Conservation (phyloP, 2,797 vertebrate genomes). For the Acridotheres tristis region DNA sequence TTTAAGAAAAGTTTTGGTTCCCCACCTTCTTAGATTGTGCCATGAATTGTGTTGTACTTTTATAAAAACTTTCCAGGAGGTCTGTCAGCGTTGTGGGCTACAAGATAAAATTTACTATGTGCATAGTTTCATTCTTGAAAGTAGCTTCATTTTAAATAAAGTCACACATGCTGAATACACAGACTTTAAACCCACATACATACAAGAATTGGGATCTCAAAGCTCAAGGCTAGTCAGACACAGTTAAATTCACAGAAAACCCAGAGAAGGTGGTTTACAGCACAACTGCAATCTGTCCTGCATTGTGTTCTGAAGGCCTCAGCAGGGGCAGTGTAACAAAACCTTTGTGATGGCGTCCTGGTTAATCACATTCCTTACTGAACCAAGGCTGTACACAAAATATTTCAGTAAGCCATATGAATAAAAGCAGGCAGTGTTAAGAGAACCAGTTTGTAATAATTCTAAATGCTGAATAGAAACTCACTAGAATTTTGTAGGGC, state of each 20-base stretch:
- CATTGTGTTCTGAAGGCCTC: not conserved
- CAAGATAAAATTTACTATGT: not conserved
- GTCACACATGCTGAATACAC: not conserved
- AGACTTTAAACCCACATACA: fast-evolving
- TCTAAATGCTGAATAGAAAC: not conserved
- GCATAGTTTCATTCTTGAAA: not conserved
- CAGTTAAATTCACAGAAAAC: not conserved
- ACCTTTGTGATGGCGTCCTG: not conserved
- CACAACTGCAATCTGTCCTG: fast-evolving
- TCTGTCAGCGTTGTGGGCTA: not conserved
- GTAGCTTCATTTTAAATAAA: not conserved
- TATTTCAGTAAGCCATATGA: not conserved
- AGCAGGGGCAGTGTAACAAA: not conserved
- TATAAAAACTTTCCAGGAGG: not conserved
- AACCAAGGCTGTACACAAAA: not conserved
- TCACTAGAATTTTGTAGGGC: not conserved
- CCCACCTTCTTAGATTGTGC: not conserved
- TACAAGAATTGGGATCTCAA: not conserved
- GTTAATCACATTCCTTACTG: not conserved
- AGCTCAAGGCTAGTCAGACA: fast-evolving
- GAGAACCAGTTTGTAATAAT: not conserved
- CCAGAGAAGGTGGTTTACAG: not conserved
- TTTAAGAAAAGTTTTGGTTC: not conserved
- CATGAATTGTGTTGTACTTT: not conserved
- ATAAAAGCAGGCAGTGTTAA: not conserved